Evolutionary conservation across 2,113 vertebrate genomes (phyloP).

Genomic region (Xiphophorus maculatus): DNA sequence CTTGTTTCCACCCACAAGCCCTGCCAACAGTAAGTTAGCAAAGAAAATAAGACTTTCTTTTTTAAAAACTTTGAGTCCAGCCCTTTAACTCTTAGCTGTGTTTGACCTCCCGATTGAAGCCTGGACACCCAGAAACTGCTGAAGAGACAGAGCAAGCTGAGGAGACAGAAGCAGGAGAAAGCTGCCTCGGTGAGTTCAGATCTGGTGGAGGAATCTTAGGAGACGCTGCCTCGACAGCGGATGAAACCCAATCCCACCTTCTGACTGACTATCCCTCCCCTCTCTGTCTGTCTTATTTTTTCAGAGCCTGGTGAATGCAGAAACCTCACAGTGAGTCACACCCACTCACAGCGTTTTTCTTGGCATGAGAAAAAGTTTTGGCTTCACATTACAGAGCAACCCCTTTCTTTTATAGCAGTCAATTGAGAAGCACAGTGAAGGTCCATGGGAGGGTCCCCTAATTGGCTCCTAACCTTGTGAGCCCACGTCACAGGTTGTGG

Average conservation of each 20-base stretch:
- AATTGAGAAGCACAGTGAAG: not conserved
- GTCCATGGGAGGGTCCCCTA: not conserved
- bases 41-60: not conserved
- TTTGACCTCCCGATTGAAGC: conserved; percentile 33
- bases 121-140: conserved; percentile 46
- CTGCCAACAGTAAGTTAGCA: conserved; percentile 69
- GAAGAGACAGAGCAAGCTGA: conserved; percentile 18
- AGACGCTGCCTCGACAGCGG: conserved; percentile 24
- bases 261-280: conserved; percentile 1
- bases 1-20: conserved; percentile 66
- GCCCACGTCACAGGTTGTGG: not conserved
- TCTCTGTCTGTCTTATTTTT: conserved; percentile 34
- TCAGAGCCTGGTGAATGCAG: conserved; percentile 36
- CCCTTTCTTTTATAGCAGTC: not conserved
- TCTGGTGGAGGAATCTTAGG: not conserved
- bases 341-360: not conserved
- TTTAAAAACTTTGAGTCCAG: not conserved
- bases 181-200: conserved; percentile 43
- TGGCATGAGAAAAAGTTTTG: not conserved
- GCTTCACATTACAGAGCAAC: not conserved
- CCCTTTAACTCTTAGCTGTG: not conserved
- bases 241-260: conserved; percentile 47
- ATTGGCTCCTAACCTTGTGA: conserved; percentile 1
- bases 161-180: conserved; percentile 24
- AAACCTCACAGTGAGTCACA: conserved; percentile 55